Percentiles rank a stretch among this genome's conserved stretches.
phyloP scores from a whole-genome alignment of 2,888 invertebrate genomes.

The Drosophila tanythrix region DNA sequence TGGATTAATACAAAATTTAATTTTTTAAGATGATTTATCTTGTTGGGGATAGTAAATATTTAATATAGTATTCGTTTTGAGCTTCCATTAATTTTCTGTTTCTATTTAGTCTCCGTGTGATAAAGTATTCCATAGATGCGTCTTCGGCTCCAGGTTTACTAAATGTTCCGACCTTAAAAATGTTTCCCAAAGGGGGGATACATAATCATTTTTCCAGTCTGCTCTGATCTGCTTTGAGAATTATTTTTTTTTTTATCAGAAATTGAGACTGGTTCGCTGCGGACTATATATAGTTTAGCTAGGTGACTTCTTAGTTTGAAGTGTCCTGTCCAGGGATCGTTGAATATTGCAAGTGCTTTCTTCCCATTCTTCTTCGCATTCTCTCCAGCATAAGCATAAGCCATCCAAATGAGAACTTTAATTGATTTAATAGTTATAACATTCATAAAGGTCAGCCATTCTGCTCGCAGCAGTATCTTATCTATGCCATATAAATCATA shows the following conservation, averaged over 20 bases:
- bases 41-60: no score
- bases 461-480: not conserved
- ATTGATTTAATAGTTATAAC: not conserved
- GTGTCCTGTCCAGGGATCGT: not conserved
- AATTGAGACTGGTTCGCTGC: not conserved
- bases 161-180: not conserved
- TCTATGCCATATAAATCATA: not conserved
- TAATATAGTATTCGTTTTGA: no score
- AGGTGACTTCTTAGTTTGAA: not conserved
- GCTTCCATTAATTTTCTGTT: no score
- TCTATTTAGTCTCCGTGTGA: no score
- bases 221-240: not conserved
- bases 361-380: not conserved
- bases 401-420: not conserved
- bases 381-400: not conserved
- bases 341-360: not conserved
- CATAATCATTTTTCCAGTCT: not conserved
- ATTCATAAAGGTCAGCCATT: not conserved
- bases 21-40: no score
- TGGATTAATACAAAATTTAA: no score
- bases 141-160: not conserved
- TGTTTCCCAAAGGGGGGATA: not conserved
- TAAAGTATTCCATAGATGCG: no score
- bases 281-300: not conserved
- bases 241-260: not conserved